Percentiles rank a stretch among this genome's conserved stretches.
These are phyloP conservation scores for Bucorvus abyssinicus DNA, from an alignment of 2,797 vertebrate species.

Conservation along the genomic window DNA sequence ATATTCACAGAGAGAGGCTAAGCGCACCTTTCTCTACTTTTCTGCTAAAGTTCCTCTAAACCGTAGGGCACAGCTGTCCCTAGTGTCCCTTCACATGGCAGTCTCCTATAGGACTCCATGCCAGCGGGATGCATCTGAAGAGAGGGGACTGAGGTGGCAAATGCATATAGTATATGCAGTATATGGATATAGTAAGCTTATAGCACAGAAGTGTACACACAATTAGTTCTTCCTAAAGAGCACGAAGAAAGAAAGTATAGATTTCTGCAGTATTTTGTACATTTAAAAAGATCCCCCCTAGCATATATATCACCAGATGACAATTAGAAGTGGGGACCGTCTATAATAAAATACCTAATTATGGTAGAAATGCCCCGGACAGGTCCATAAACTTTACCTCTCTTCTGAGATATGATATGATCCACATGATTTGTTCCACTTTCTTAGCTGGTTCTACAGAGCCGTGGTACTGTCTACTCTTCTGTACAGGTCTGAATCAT, in stretches of 20 bases:
- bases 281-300: not conserved
- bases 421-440: not conserved
- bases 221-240: not conserved
- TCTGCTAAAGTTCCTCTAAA: not conserved
- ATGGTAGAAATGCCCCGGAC: not conserved
- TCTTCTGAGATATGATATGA: not conserved
- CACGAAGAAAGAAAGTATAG: not conserved
- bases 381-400: not conserved
- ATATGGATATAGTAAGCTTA: no score
- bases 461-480: no score
- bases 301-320: not conserved
- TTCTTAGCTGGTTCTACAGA: not conserved
- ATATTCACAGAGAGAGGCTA: not conserved
- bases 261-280: not conserved
- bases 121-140: not conserved
- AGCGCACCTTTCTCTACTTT: not conserved
- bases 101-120: not conserved
- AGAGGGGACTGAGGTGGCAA: not conserved
- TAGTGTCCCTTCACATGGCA: not conserved
- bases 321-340: not conserved
- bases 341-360: not conserved
- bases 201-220: not conserved
- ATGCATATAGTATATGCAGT: not conserved
- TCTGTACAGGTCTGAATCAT: no score
- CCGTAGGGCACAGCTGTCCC: not conserved